A percentile compares a stretch with the other conserved stretches of the same genome.
phyloP scores from a whole-genome alignment of 1,140 invertebrate genomes.

The Prorops nasuta region DNA sequence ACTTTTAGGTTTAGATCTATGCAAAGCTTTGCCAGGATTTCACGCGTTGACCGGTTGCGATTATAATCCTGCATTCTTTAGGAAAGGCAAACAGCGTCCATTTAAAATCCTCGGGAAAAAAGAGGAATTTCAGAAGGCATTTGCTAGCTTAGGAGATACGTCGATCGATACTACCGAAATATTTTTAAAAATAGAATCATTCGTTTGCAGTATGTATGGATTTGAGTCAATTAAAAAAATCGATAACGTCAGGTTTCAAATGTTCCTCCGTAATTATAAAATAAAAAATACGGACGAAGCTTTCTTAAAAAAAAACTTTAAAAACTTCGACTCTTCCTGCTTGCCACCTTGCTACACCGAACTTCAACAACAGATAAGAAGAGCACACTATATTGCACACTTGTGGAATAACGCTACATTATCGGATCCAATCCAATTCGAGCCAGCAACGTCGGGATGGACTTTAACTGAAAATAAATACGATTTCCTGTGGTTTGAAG shows the following conservation, averaged over 20 bases:
- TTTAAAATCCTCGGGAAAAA: slow-evolving; percentile 14
- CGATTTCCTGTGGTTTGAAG: slow-evolving; percentile 21
- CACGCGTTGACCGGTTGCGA: slow-evolving; percentile 32
- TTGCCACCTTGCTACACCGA: slow-evolving; percentile 20
- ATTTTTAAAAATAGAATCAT: slow-evolving; percentile 20
- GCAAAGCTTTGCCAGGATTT: slow-evolving; percentile 21
- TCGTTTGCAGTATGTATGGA: slow-evolving; percentile 18
- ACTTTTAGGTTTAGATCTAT: slow-evolving; percentile 16
- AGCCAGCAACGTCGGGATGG: slow-evolving; percentile 14
- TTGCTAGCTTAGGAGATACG: slow-evolving; percentile 6
- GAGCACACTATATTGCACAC: slow-evolving; percentile 16
- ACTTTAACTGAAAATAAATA: background rate
- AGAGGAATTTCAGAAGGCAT: slow-evolving; percentile 12
- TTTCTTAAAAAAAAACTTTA: slow-evolving; percentile 21
- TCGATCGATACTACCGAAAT: background rate
- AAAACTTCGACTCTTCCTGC: slow-evolving; percentile 21
- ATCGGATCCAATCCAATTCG: background rate
- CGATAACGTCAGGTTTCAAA: slow-evolving; percentile 7
- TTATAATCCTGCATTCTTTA: slow-evolving; percentile 19
- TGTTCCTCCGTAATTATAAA: slow-evolving; percentile 21
- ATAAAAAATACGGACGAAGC: slow-evolving; percentile 6
- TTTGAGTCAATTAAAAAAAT: slow-evolving; percentile 1
- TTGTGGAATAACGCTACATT: slow-evolving; percentile 15
- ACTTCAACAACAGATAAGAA: slow-evolving; percentile 17
- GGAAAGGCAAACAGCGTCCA: slow-evolving; percentile 20